These are phyloP conservation scores for Euleptes europaea DNA, from an alignment of 2,113 vertebrate genomes.

Conservation along the genomic window DNA sequence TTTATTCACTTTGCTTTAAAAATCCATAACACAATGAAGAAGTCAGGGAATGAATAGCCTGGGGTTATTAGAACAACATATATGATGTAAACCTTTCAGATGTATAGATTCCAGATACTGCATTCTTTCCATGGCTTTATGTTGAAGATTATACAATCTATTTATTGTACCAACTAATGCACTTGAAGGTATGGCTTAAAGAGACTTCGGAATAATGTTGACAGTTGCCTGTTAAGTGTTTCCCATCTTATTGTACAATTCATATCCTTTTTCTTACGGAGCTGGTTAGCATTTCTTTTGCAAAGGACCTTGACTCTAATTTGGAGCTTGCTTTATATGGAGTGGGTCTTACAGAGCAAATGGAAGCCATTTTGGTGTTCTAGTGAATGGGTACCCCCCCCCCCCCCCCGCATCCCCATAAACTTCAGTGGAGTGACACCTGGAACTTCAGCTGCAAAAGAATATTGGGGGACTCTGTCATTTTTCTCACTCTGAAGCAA, in stretches of 20 bases:
- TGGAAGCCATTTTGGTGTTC: neutral
- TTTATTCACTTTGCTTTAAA: slow-evolving; percentile 9
- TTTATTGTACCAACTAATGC: slow-evolving; percentile 2
- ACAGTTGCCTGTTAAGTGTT: slow-evolving; percentile 8
- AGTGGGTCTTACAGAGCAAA: neutral
- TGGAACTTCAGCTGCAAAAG: neutral
- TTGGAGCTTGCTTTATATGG: slow-evolving; percentile 23
- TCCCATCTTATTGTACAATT: slow-evolving; percentile 4
- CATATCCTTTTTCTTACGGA: slow-evolving; percentile 14
- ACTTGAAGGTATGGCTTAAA: slow-evolving; percentile 11
- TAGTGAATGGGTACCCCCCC: neutral
- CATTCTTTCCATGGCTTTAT: neutral
- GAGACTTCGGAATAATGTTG: neutral
- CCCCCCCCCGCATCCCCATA: neutral
- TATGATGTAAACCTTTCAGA: slow-evolving; percentile 21
- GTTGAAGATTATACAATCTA: neutral
- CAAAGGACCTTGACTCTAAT: slow-evolving; percentile 15
- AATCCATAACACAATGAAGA: neutral
- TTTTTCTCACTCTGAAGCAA: neutral
- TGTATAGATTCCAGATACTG: neutral
- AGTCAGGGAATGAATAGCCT: neutral
- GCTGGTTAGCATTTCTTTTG: neutral
- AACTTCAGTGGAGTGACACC: neutral
- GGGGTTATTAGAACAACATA: slow-evolving; percentile 17
- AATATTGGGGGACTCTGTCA: neutral